Conservation (phyloP, 2,113 vertebrate genomes). For the Mastomys coucha region DNA sequence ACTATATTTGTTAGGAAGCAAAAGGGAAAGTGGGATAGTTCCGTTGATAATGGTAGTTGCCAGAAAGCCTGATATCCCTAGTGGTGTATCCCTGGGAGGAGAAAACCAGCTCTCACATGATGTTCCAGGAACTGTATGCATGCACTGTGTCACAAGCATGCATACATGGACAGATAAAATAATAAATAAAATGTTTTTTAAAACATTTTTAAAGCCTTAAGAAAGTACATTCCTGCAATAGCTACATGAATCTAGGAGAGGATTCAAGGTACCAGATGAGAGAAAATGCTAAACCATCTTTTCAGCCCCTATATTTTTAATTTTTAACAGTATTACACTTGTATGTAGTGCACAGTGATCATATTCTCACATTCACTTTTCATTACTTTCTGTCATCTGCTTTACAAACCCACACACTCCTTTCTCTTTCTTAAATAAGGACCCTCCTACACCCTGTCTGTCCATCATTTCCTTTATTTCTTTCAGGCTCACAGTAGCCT, state of each 20-base stretch:
- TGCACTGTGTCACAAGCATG: not conserved
- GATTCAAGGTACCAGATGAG: not conserved
- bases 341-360: not conserved
- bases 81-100: not conserved
- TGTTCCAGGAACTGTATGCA: too few species aligned
- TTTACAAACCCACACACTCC: not conserved
- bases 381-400: not conserved
- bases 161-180: not conserved
- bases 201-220: not conserved
- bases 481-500: not conserved
- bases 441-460: not conserved
- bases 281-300: not conserved
- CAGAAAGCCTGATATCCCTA: not conserved
- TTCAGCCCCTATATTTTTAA: not conserved
- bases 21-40: too few species aligned
- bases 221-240: not conserved
- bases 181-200: not conserved
- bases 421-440: not conserved
- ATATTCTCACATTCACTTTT: not conserved
- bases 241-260: not conserved
- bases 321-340: not conserved
- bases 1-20: not conserved
- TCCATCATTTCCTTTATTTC: not conserved
- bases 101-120: not conserved
- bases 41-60: not conserved